A percentile compares a stretch with the other conserved stretches of the same genome.
Conservation (phyloP, 2,888 invertebrate species). For the Agriopis leucophaearia region DNA sequence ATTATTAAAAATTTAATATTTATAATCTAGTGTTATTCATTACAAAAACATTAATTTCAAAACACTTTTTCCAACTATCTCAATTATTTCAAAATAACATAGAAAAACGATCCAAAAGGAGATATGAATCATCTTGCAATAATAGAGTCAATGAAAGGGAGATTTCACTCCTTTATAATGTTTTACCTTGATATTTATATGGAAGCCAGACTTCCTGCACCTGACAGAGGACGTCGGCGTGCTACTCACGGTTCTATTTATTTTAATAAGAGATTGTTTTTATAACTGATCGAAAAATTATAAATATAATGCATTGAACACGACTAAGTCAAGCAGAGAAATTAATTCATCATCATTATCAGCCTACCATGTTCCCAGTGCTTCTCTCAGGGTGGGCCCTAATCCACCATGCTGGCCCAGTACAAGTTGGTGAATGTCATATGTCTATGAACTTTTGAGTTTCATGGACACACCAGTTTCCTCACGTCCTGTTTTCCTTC, state of each 20-base stretch:
- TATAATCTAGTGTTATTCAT: not conserved
- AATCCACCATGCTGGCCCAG: too few relatives aligned
- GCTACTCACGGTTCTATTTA: conserved; percentile 47
- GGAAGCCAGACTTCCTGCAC: conserved; percentile 75
- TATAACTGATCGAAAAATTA: not conserved
- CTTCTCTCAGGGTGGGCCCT: too few relatives aligned
- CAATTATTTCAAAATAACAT: not conserved
- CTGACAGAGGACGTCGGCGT: conserved; percentile 66
- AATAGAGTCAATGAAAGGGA: conserved; percentile 52
- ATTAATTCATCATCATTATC: not conserved
- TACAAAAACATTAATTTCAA: not conserved
- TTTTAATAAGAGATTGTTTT: conserved; percentile 20
- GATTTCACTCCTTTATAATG: conserved; percentile 63
- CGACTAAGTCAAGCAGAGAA: not conserved
- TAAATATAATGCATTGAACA: not conserved
- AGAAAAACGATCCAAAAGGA: not conserved
- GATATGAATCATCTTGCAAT: conserved; percentile 21
- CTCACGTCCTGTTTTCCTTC: too few relatives aligned
- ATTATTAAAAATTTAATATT: not conserved
- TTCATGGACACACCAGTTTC: not conserved
- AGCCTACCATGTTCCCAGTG: too few relatives aligned
- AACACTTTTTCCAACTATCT: not conserved
- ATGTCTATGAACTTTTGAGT: too few relatives aligned
- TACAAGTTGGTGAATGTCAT: too few relatives aligned
- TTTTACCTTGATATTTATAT: conserved; percentile 81